Evolutionary conservation across 2,888 invertebrate genomes (phyloP), one percentile per base, ranked within the genome.

Genomic region (Chirona hameri): DNA sequence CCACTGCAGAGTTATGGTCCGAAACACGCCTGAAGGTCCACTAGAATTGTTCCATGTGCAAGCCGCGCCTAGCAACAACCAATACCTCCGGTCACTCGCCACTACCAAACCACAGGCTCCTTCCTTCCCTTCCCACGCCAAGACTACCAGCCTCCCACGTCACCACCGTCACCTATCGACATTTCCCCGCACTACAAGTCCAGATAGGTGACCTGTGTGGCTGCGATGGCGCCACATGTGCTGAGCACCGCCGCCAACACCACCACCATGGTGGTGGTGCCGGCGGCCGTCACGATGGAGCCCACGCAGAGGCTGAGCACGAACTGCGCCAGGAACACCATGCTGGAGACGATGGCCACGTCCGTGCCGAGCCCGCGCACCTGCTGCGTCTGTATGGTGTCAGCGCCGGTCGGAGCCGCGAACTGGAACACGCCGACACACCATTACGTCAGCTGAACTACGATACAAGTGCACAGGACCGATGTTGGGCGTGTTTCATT

Each of bases 251-350:
- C 93, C 0, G 97, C 97, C 0, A 95, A 93, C 69, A 92, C 92
- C 0, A 97, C 95, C 76, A 98, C 95, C 0, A 95, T 94, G 0
- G 95, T 95, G 0, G 97, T 97, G 82, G 95, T 94, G 72, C 95
- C 95, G 0, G 93, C 91, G 10, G 92, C 88, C 76, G 88, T 86
- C 15, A 98, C 94, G 81, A 98, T 93, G 48, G 93, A 91, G 0
- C 97, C 96, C 92, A 97, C 93, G 86, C 93, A 93, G 86, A 95
- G 90, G 0, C 97, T 97, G 21, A 98, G 91, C 65, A 95, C 90
- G 86, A 98, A 95, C 88, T 98, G 98, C 0, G 98, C 98, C 84
- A 98, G 91, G 88, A 98, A 98, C 5, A 96, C 97, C 93, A 98
- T 98, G 87, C 95, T 95, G 87, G 96, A 95, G 65, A 98, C 94